Evolutionary conservation across 92 coral and sea anemone species (phyloP), one percentile per base, ranked within the genome.

Genomic region (Zoanthus gigantus): DNA sequence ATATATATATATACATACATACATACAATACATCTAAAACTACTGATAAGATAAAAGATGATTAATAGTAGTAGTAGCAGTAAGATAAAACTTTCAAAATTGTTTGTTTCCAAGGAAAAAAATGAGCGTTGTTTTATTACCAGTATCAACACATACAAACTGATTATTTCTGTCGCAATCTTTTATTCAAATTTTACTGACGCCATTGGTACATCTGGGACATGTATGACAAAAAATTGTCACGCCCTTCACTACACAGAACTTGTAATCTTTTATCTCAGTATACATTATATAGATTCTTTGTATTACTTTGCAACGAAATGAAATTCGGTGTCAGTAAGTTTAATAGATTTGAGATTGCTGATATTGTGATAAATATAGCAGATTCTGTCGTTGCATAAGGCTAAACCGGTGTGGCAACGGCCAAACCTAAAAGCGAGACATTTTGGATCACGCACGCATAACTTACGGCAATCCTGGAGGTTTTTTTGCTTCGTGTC

Each of bases 191-290:
- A 58, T 58, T 58, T 13, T 17, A 58, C 65, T 58, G 15, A 16
- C 65, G 29, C 37, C 23, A 18, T 23, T 67, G 34, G 6, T 37
- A 72, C 76, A 72, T 11, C 48, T 18, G 76, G 76, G 47, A 72
- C 76, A 72, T 72, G 0, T 72, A 48, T 37, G 76, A 72, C 76
- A 72, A 48, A 18, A 72, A 72, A 72, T 48, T 72, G 76, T 13
- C 76, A 72, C 53, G 76, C 76, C 50, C 76, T 37, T 72, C 13
- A 10, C 50, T 15, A 47, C 37, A 71, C 18, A 18, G 8, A 8
- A 9, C 17, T 23, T 67, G 6, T n/a, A 23, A 13, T 72, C 12
- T 32, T 71, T 72, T 37, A 18, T 10, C 65, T 57, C 65, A 54
- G 65, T 16, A 12, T 10, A 57, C 10, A 56, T 9, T 11, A 56